Conservation (phyloP, 2,113 vertebrate genomes). For the Trichomycterus rosablanca region DNA sequence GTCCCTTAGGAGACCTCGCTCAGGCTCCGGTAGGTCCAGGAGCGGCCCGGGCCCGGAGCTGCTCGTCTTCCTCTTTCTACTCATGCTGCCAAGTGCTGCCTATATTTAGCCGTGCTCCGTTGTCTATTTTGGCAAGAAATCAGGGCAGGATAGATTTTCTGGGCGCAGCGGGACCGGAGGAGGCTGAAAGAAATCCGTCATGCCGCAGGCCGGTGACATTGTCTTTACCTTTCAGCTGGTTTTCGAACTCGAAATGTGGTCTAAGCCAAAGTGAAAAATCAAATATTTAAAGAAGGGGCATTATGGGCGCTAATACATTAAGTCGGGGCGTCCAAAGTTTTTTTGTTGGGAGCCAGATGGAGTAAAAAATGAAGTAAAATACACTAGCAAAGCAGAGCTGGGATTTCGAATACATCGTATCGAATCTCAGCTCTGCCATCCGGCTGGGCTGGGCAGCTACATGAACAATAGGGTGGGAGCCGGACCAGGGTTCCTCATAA, state of each 20-base stretch:
- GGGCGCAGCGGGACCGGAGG: slow-evolving; percentile 23
- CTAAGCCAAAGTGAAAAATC: background rate
- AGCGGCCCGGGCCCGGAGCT: slow-evolving; percentile 15
- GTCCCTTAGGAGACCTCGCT: slow-evolving; percentile 24
- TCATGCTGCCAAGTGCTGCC: slow-evolving; percentile 11
- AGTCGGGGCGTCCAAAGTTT: too few species aligned
- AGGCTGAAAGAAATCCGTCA: slow-evolving; percentile 43
- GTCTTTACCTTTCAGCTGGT: slow-evolving; percentile 41
- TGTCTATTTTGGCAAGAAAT: slow-evolving; percentile 48
- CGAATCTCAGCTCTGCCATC: too few species aligned
- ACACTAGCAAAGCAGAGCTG: too few species aligned
- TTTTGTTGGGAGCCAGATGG: too few species aligned
- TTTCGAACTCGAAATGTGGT: slow-evolving; percentile 35
- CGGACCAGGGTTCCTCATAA: too few species aligned
- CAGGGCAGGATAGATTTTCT: slow-evolving; percentile 48
- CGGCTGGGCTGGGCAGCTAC: too few species aligned
- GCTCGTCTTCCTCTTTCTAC: slow-evolving; percentile 14
- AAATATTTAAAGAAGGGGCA: too few species aligned
- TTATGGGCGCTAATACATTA: too few species aligned
- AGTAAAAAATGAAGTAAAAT: too few species aligned
- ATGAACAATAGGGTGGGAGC: too few species aligned
- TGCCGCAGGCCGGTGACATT: slow-evolving; percentile 43
- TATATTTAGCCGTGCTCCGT: slow-evolving; percentile 45
- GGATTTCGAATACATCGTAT: too few species aligned
- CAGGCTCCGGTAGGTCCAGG: slow-evolving; percentile 16